Conservation (phyloP, 2,888 invertebrate genomes). For the Tanypteryx hageni region DNA sequence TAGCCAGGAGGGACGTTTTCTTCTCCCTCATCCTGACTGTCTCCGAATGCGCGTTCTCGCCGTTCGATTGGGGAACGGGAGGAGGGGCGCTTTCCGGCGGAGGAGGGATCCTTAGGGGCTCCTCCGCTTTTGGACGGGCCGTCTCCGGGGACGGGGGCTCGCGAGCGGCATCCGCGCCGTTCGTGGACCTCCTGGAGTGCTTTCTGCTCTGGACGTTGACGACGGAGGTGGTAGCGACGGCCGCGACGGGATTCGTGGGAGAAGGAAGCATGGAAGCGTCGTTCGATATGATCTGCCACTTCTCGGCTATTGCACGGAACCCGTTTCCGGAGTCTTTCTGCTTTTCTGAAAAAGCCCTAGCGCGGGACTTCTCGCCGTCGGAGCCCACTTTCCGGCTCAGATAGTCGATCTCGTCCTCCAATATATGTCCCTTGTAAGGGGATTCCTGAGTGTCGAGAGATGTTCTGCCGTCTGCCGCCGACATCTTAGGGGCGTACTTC, state of each 20-base stretch:
- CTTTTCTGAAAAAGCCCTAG: slow-evolving; percentile 30
- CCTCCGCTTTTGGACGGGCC: slow-evolving; percentile 35
- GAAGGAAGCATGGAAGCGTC: slow-evolving; percentile 68
- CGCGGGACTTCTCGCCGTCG: slow-evolving; percentile 18
- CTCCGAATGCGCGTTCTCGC: neutral
- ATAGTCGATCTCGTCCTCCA: slow-evolving; percentile 52
- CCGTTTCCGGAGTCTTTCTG: slow-evolving; percentile 68
- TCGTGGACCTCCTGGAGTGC: slow-evolving; percentile 1
- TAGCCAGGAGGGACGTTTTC: neutral
- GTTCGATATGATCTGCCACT: slow-evolving; percentile 72
- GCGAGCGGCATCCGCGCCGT: neutral
- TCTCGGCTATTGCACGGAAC: slow-evolving; percentile 73
- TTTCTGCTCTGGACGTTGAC: slow-evolving; percentile 26
- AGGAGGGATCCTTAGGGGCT: slow-evolving; percentile 8
- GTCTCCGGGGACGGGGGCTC: neutral
- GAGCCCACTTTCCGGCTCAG: slow-evolving; percentile 8
- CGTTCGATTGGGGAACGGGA: slow-evolving; percentile 27
- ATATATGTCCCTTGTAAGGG: slow-evolving; percentile 24
- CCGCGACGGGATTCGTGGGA: slow-evolving; percentile 65
- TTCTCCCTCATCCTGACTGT: slow-evolving; percentile 57
- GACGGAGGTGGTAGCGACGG: slow-evolving; percentile 25
- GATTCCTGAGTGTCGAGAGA: slow-evolving; percentile 49
- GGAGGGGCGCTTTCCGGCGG: slow-evolving; percentile 29
- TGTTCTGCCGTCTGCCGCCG: neutral
- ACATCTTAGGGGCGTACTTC: slow-evolving; percentile 69